A percentile compares a stretch with the other conserved stretches of the same genome.
Evolutionary conservation across 2,888 invertebrate genomes (phyloP).

Genomic region (Agapetus fuscipes): DNA sequence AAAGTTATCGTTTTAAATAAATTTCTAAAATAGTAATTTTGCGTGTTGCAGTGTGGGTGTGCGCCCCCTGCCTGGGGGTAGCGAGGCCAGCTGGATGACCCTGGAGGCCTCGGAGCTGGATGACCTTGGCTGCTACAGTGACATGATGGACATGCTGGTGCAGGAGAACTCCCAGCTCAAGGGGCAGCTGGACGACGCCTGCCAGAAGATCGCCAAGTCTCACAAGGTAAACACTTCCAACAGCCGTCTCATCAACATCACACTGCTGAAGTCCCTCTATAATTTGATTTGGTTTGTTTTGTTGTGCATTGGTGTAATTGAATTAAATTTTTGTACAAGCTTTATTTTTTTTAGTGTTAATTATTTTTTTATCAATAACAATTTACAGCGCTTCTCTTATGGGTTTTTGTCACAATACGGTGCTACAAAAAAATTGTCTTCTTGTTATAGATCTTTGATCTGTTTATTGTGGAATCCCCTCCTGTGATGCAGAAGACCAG

Average conservation of each 20-base stretch:
- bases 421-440: too few species aligned
- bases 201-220: constrained; percentile 74
- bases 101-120: constrained; percentile 44
- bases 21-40: too few species aligned
- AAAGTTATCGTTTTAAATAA: too few species aligned
- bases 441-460: too few species aligned
- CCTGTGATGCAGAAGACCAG: too few species aligned
- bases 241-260: not conserved
- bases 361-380: too few species aligned
- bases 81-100: constrained; percentile 55
- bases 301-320: too few species aligned
- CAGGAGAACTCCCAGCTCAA: constrained; percentile 79
- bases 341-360: too few species aligned
- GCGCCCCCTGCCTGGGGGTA: constrained; percentile 44
- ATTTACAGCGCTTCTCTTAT: too few species aligned
- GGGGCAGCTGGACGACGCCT: constrained; percentile 71
- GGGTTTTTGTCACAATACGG: too few species aligned
- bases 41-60: constrained; percentile 34
- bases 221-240: constrained; percentile 53
- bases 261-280: not conserved
- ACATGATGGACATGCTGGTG: constrained; percentile 73
- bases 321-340: too few species aligned
- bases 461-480: too few species aligned
- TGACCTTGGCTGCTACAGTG: constrained; percentile 67
- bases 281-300: constrained; percentile 5